These are phyloP conservation scores for Trimorus sp. DNA, from an alignment of 2,888 invertebrate species.

Conservation along the genomic window DNA sequence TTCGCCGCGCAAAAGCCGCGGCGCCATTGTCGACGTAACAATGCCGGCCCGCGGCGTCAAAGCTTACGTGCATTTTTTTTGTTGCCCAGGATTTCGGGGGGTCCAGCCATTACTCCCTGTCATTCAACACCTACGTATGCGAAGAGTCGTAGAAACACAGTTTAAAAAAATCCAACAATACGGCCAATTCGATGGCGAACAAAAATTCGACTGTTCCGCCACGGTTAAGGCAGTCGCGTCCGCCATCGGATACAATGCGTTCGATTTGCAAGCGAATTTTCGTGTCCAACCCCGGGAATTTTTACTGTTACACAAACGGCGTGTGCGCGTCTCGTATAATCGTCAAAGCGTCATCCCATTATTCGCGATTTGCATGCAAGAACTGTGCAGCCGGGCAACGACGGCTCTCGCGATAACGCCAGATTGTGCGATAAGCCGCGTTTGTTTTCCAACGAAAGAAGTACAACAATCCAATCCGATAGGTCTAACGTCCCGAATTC, in stretches of 20 bases:
- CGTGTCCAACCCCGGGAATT: constrained; percentile 70
- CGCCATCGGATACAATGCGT: constrained; percentile 77
- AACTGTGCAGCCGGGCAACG: constrained; percentile 71
- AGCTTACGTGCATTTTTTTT: constrained; percentile 56
- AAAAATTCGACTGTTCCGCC: constrained; percentile 70
- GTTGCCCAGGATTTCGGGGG: constrained; percentile 49
- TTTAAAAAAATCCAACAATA: constrained; percentile 76
- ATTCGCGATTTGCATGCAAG: constrained; percentile 78
- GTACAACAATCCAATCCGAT: constrained; percentile 17
- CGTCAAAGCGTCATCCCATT: constrained; percentile 77
- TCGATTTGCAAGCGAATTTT: constrained; percentile 80
- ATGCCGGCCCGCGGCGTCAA: constrained; percentile 42
- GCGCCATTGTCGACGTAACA: constrained; percentile 48
- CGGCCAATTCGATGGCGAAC: constrained; percentile 72
- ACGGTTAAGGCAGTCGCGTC: constrained; percentile 74
- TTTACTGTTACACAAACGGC: constrained; percentile 66
- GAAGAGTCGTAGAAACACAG: constrained; percentile 72
- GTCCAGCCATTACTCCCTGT: constrained; percentile 61
- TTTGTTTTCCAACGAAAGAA: constrained; percentile 47
- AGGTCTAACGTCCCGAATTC: not conserved
- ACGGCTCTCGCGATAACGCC: constrained; percentile 66
- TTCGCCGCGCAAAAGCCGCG: constrained; percentile 34
- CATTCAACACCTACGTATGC: constrained; percentile 58
- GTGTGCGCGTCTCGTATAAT: constrained; percentile 73
- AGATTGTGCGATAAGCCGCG: constrained; percentile 63